Evolutionary conservation across 2,797 vertebrate species (phyloP).

Genomic region (Lutjanus campechanus): DNA sequence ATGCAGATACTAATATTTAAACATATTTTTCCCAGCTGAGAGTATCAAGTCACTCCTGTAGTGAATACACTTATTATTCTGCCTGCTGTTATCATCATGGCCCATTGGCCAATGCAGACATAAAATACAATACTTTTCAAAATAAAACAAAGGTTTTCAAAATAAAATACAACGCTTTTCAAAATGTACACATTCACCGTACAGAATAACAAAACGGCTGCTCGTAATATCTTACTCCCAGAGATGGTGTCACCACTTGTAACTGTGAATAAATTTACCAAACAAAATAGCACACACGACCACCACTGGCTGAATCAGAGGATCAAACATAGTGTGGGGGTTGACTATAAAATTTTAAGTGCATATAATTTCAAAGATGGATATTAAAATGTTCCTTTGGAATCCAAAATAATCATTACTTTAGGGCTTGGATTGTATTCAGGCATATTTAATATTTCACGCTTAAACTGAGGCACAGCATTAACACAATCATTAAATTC

Average conservation of each 20-base stretch:
- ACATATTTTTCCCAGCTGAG: too few relatives aligned
- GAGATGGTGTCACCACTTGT: not conserved
- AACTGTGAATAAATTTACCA: slow-evolving; percentile 9
- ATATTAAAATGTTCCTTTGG: slow-evolving; percentile 53
- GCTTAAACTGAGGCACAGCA: slow-evolving; percentile 36
- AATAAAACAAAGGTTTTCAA: too few relatives aligned
- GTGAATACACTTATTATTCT: too few relatives aligned
- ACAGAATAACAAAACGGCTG: too few relatives aligned
- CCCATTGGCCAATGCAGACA: too few relatives aligned
- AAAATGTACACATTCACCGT: too few relatives aligned
- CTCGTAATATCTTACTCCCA: not conserved
- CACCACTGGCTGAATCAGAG: slow-evolving; percentile 22
- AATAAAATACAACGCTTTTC: too few relatives aligned
- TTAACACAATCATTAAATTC: slow-evolving; percentile 57
- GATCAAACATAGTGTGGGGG: slow-evolving; percentile 31
- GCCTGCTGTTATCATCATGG: too few relatives aligned
- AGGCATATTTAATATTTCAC: slow-evolving; percentile 59
- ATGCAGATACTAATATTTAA: too few relatives aligned
- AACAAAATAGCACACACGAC: slow-evolving; percentile 15
- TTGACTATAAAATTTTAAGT: slow-evolving; percentile 42
- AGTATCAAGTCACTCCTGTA: too few relatives aligned
- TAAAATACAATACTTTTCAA: too few relatives aligned
- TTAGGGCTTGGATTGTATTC: slow-evolving; percentile 55
- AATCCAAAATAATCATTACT: slow-evolving; percentile 61
- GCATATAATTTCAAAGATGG: slow-evolving; percentile 43